Conservation (phyloP, 2,888 invertebrate species). For the Callinectes sapidus region DNA sequence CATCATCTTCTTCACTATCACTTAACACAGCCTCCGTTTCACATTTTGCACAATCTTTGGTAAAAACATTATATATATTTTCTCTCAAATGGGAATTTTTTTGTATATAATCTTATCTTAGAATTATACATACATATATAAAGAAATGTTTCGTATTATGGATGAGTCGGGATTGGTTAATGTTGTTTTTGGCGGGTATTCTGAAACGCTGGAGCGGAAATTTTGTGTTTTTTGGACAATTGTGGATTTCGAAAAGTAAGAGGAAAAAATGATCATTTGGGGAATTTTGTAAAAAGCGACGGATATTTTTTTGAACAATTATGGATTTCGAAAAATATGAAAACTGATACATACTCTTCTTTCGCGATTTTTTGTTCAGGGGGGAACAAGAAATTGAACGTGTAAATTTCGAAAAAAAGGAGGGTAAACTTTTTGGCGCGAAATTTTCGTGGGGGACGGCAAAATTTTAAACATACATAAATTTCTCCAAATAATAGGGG, state of each 20-base stretch:
- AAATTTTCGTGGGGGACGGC: no score
- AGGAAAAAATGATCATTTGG: no score
- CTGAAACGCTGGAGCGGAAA: not conserved
- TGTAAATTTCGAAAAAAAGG: no score
- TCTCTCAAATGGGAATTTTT: not conserved
- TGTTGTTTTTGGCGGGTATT: not conserved
- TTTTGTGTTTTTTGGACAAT: not conserved
- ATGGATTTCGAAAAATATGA: no score
- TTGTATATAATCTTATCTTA: not conserved
- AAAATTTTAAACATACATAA: no score
- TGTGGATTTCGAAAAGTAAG: not conserved
- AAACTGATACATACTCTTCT: no score
- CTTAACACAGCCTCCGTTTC: not conserved
- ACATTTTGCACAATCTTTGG: conserved; percentile 21
- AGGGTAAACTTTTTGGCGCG: no score
- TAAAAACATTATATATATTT: not conserved
- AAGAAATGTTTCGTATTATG: not conserved
- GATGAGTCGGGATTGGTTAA: not conserved
- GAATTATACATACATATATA: not conserved
- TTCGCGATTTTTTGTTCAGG: no score
- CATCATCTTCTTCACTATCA: conserved; percentile 3
- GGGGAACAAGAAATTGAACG: no score
- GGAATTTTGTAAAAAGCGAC: no score
- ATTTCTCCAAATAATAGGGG: not conserved
- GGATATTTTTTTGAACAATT: no score